Conservation (phyloP, 2,797 vertebrate genomes). For the Spea hammondii region DNA sequence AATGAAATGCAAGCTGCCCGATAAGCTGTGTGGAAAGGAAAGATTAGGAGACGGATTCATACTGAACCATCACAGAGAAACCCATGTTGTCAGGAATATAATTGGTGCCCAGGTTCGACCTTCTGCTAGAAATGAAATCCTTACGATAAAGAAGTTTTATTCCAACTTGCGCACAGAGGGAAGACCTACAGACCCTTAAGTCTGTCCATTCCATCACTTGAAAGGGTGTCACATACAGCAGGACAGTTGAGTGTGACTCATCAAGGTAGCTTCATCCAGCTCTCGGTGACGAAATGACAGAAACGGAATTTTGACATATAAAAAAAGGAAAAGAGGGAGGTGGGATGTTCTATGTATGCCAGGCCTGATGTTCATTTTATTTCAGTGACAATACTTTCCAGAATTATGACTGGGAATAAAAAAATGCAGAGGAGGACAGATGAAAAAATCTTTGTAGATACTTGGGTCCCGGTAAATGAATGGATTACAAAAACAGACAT, state of each 20-base stretch:
- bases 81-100: conserved; percentile 48
- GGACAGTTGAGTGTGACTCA: background rate
- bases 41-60: conserved; percentile 24
- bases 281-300: conserved; percentile 11
- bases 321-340: conserved; percentile 7
- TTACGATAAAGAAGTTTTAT: conserved; percentile 18
- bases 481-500: background rate
- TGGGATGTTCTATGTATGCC: conserved; percentile 8
- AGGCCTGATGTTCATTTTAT: conserved; percentile 25
- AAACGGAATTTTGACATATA: background rate
- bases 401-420: background rate
- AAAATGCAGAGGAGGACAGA: background rate
- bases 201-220: conserved; percentile 15
- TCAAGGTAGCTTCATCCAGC: background rate
- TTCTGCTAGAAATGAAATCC: conserved; percentile 41
- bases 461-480: background rate
- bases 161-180: conserved; percentile 1
- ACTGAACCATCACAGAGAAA: conserved; percentile 32
- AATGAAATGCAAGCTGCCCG: conserved; percentile 41
- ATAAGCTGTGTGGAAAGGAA: conserved; percentile 20
- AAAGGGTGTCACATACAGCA: conserved; percentile 2
- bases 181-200: conserved; percentile 23
- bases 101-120: conserved; percentile 39
- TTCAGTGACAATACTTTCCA: conserved; percentile 1
- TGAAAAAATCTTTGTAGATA: background rate